Evolutionary conservation across 2,113 vertebrate genomes (phyloP).

Genomic region (Podiceps cristatus): DNA sequence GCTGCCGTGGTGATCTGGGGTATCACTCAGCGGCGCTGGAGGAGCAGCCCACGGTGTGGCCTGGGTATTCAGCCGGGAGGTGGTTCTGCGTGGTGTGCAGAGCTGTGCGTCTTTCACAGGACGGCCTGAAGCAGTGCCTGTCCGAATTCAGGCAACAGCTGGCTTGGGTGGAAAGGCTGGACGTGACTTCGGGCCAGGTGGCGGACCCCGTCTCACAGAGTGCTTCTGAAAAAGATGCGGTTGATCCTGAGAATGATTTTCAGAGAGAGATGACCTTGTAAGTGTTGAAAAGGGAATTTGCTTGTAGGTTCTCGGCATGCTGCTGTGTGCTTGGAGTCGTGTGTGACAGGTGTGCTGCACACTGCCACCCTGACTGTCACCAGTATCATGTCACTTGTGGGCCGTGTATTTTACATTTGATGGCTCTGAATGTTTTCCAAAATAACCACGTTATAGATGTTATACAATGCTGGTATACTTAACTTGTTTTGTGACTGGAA

Average conservation of each 20-base stretch:
- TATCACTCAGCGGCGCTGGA: not conserved
- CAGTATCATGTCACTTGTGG: accelerated
- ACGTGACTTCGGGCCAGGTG: conserved; percentile 82
- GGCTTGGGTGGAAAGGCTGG: conserved; percentile 91
- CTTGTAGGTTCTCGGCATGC: accelerated
- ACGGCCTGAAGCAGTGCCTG: conserved; percentile 86
- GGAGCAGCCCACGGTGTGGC: not conserved
- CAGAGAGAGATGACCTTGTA: conserved; percentile 97
- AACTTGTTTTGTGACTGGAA: not conserved
- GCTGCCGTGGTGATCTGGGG: accelerated
- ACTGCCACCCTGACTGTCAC: accelerated
- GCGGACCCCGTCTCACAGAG: conserved; percentile 29
- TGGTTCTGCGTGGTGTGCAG: not conserved
- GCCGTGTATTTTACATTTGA: not conserved
- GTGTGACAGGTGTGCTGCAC: not conserved
- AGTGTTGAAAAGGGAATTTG: conserved; percentile 47
- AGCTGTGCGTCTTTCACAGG: conserved; percentile 66
- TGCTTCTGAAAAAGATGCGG: not conserved
- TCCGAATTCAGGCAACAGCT: conserved; percentile 85
- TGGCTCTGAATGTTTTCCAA: not conserved
- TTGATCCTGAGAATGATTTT: conserved; percentile 92
- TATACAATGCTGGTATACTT: not conserved
- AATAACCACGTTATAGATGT: too few relatives aligned
- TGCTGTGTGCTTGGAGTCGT: accelerated
- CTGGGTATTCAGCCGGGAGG: accelerated